phyloP scores from a whole-genome alignment of 2,113 vertebrate species.

The Nematolebias whitei region DNA sequence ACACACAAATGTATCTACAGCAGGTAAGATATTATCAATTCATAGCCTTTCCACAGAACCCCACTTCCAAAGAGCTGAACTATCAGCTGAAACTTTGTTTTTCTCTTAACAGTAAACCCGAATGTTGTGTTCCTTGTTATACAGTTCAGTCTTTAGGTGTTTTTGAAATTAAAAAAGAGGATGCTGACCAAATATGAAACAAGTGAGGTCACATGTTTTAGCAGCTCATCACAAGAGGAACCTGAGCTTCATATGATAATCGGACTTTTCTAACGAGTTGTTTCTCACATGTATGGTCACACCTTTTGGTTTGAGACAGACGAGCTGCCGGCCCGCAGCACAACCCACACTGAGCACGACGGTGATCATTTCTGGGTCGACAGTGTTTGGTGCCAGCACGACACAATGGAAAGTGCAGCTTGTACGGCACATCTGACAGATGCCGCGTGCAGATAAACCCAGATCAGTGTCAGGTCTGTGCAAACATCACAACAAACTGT shows the following conservation, averaged over 20 bases:
- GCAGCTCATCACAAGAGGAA: constrained; percentile 52
- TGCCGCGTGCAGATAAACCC: constrained; percentile 26
- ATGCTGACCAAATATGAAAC: constrained; percentile 12
- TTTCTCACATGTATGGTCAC: too few relatives aligned
- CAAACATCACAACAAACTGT: constrained; percentile 62
- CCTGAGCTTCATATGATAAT: constrained; percentile 23
- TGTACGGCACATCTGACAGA: constrained; percentile 8
- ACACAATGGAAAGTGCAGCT: background rate
- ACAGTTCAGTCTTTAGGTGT: background rate
- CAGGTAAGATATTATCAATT: too few relatives aligned
- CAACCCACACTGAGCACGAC: background rate
- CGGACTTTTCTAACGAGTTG: constrained; percentile 17
- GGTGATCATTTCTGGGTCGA: background rate
- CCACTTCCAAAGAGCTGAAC: too few relatives aligned
- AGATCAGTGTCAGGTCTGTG: constrained; percentile 41
- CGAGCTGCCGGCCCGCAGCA: background rate
- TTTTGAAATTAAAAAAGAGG: background rate
- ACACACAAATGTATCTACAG: too few relatives aligned
- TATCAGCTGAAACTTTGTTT: too few relatives aligned
- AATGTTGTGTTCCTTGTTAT: too few relatives aligned
- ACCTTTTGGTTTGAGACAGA: background rate
- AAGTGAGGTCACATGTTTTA: constrained; percentile 25
- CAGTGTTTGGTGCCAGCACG: background rate
- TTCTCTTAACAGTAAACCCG: too few relatives aligned
- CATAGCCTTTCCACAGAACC: too few relatives aligned